phyloP scores from a whole-genome alignment of 1,140 invertebrate species.

The Drosophila kohkoa region DNA sequence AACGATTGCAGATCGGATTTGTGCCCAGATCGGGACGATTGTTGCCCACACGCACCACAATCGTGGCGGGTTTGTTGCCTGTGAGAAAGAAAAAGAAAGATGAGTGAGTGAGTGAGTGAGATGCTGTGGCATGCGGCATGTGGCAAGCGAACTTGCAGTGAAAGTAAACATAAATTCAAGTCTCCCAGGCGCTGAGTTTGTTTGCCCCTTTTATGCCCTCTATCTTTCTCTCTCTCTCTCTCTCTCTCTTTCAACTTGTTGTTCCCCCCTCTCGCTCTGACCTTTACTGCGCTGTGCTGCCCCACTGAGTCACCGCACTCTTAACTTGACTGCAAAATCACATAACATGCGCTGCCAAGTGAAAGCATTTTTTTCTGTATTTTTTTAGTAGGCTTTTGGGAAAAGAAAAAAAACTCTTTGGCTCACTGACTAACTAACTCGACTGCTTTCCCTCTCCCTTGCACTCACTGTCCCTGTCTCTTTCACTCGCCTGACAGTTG shows the following conservation, averaged over 20 bases:
- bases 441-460: neutral
- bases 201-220: neutral
- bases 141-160: constrained; percentile 53
- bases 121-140: constrained; percentile 27
- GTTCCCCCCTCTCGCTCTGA: neutral
- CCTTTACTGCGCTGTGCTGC: constrained; percentile 52
- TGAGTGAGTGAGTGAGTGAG: too few species aligned
- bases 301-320: constrained; percentile 40
- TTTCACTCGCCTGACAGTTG: constrained; percentile 48
- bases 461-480: neutral
- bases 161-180: constrained; percentile 83
- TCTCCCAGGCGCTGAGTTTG: neutral
- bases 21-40: constrained; percentile 96
- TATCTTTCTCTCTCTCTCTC: neutral
- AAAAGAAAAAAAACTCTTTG: constrained; percentile 51
- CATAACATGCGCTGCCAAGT: constrained; percentile 71
- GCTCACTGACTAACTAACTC: constrained; percentile 16
- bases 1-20: constrained; percentile 97
- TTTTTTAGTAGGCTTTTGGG: constrained; percentile 44
- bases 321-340: constrained; percentile 56
- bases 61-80: constrained; percentile 91
- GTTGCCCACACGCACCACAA: constrained; percentile 96
- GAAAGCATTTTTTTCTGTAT: constrained; percentile 61
- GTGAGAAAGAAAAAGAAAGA: neutral
- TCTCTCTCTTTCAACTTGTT: neutral